Evolutionary conservation across 1,140 invertebrate genomes (phyloP).

Genomic region (Caenorhabditis elegans): DNA sequence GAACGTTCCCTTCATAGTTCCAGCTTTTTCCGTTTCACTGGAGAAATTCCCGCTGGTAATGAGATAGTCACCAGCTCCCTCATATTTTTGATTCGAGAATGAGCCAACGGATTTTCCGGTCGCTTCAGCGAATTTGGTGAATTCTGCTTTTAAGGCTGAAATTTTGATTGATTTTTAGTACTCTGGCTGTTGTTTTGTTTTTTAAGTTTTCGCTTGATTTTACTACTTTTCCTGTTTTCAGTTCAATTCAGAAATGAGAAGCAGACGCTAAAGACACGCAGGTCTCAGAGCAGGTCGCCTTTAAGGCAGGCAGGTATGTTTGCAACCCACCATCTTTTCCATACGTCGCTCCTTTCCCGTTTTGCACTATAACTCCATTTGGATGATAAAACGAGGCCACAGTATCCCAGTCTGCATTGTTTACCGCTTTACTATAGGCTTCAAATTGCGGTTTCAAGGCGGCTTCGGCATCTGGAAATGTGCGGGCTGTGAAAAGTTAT

Average conservation of each 20-base stretch:
- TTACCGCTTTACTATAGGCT: background rate
- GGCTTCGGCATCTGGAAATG: background rate
- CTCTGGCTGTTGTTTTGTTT: too few species aligned
- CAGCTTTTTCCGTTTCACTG: background rate
- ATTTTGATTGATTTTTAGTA: too few species aligned
- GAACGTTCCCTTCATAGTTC: background rate
- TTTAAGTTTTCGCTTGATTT: too few species aligned
- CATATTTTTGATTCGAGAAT: background rate
- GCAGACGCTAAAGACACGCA: too few species aligned
- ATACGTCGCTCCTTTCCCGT: background rate
- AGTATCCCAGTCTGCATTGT: background rate
- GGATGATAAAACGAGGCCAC: background rate
- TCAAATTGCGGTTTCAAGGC: background rate
- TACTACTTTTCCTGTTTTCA: too few species aligned
- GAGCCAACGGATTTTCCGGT: background rate
- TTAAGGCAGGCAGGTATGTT: too few species aligned
- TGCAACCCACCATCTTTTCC: conserved; percentile 9
- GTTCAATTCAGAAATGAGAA: too few species aligned
- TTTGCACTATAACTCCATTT: background rate
- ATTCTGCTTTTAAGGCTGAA: background rate
- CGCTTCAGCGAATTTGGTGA: background rate
- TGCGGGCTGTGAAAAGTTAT: too few species aligned
- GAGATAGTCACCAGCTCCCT: background rate
- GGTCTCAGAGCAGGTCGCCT: too few species aligned
- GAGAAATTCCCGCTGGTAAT: background rate